Evolutionary conservation across 2,113 vertebrate species (phyloP), one percentile per base, ranked within the genome.

Genomic region (Chroicocephalus ridibundus): DNA sequence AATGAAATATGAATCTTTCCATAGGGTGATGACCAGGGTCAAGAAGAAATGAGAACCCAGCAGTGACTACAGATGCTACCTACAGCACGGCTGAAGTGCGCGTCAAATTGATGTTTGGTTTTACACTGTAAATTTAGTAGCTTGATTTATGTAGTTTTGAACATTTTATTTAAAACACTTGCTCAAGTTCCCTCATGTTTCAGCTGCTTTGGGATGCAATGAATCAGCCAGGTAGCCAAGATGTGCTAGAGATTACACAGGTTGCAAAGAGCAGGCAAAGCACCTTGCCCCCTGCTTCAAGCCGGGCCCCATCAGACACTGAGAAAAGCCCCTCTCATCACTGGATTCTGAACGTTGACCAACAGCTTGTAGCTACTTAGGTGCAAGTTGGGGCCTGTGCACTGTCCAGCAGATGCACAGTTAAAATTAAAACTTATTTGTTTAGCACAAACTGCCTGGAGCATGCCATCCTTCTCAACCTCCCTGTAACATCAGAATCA

Each of bases 101-200:
- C 78, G 36, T 54, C 94, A 83, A 90, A 90, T 31, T 25, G 34
- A 90, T 86, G 49, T 66, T 77, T 64, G n/a, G 31, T 47, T 90
- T 93, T 68, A 86, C 40, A 90, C 11, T 31, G n/a, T 52, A 85
- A 76, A 88, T 85, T 94, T 58, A 91, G n/a, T n/a, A 78, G 29
- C 26, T 71, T 85, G 61, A 80, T 80, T 88, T 94, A 95, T 40
- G 40, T 49, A 38, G 57, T 34, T 94, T 44, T 79, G 36, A 55
- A 57, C 10, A 61, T 65, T 47, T 16, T 3, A 71, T 79, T 86
- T 88, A 44, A 84, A 97, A 78, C 11, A 86, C 51, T 40, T 85
- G 5, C 31, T 82, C 3, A 2, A 74, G 3, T 24, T 74, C 1
- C 0, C 42, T 94, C 47, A 47, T 0, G 0, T 78, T 78, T 86